Evolutionary conservation across 2,888 invertebrate species (phyloP).

Genomic region (Epirrhoe tristata): DNA sequence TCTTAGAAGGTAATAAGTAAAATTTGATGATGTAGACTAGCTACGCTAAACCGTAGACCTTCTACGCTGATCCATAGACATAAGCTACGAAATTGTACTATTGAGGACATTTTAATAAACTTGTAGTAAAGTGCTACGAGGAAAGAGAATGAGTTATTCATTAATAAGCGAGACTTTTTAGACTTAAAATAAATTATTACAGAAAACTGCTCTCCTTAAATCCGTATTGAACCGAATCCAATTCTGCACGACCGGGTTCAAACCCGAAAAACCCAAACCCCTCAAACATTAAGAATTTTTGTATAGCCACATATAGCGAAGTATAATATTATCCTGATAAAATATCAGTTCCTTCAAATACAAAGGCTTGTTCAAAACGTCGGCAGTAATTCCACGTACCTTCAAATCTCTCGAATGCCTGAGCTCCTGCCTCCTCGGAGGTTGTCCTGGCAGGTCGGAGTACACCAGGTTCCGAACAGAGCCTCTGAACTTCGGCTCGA

Average conservation of each 20-base stretch:
- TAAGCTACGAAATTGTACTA: not conserved
- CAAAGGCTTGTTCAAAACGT: not conserved
- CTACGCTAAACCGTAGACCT: constrained; percentile 4
- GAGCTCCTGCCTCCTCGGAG: constrained; percentile 93
- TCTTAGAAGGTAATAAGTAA: not conserved
- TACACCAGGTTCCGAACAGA: constrained; percentile 96
- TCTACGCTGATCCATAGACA: constrained; percentile 2
- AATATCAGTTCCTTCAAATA: no score
- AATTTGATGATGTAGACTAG: not conserved
- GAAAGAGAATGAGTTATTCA: not conserved
- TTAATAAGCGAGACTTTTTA: not conserved
- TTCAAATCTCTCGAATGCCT: constrained; percentile 92
- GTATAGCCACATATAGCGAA: no score
- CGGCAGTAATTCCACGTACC: constrained; percentile 73
- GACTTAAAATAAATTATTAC: not conserved
- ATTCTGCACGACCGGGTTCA: not conserved
- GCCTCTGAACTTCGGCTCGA: constrained; percentile 96
- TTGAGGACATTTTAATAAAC: no score
- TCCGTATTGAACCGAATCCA: not conserved
- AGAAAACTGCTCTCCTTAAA: not conserved
- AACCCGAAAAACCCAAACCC: no score
- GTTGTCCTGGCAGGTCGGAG: constrained; percentile 92
- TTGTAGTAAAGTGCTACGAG: not conserved
- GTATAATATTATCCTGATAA: no score
- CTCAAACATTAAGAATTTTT: no score